Evolutionary conservation across 2,888 invertebrate genomes (phyloP), one percentile per base, ranked within the genome.

Genomic region (Anarsia innoxiella): DNA sequence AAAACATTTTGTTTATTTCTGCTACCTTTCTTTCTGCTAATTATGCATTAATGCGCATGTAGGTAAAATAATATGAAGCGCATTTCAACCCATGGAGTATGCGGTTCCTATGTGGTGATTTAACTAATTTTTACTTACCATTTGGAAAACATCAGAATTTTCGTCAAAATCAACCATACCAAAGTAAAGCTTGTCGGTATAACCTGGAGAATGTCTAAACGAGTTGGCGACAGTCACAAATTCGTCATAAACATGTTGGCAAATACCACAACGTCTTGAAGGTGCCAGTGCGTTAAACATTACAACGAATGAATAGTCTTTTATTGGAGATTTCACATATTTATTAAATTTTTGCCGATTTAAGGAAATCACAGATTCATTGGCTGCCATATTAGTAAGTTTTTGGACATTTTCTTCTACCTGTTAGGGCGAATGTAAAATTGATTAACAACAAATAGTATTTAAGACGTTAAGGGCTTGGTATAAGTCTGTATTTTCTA

Each of bases 161-260:
- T 99, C 99, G 79, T 99, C 99, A 79, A 98, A 99, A 77, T 99
- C 99, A 23, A 99, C 97, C 85, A 98, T 90, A 26, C 94, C 97
- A 75, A 99, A 99, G 88, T 96, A 99, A 31, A 98, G 73, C 64
- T 93, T 94, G 66, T 95, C 96, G 3, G 93, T 93, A 66, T 92
- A 92, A 2, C 90, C 85, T 49, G 93, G 93, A 0, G 97, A 94
- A 69, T 95, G 96, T 30, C 97, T 89, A 78, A 95, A 99, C 0
- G 99, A 99, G 75, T 97, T 98, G 1, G 99, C 98, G 1, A 98
- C 93, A 50, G 99, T 93, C 42, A 91, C 86, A 71, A 93, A 99
- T 75, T 99, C 99, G 51, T 99, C 99, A 61, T 93, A 93, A 0
- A 99, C 99, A 66, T 96, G 95, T 51, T 97, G 92, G 86, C 99